Evolutionary conservation across 1,140 invertebrate species (phyloP).

Genomic region (Aphis gossypii): DNA sequence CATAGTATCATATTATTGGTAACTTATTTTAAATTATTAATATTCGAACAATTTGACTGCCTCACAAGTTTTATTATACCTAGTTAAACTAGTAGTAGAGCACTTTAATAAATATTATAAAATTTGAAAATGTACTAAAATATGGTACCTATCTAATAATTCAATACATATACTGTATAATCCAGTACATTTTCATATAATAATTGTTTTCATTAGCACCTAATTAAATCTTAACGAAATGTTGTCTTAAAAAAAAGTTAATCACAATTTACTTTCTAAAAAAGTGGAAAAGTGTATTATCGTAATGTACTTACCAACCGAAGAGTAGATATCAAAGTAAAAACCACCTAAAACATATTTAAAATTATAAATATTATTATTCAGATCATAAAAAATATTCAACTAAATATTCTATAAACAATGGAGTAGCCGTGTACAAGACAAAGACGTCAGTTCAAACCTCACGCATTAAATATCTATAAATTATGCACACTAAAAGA

Average conservation of each 20-base stretch:
- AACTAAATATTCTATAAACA: not conserved
- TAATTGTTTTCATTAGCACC: not conserved
- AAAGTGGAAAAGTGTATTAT: not conserved
- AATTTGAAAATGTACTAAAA: not conserved
- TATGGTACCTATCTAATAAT: not conserved
- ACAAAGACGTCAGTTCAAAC: not conserved
- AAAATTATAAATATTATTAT: conserved; percentile 35
- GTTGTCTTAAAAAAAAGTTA: not conserved
- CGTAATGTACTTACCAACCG: conserved; percentile 27
- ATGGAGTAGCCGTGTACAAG: not conserved
- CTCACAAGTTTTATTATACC: not conserved
- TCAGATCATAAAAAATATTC: not conserved
- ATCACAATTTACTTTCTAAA: not conserved
- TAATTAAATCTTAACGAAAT: not conserved
- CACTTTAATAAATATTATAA: not conserved
- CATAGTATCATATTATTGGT: not conserved
- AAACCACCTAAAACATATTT: conserved; percentile 44
- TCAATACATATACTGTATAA: not conserved
- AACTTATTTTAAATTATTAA: not conserved
- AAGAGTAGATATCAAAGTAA: conserved; percentile 35
- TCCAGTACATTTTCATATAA: not conserved
- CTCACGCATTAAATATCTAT: no score
- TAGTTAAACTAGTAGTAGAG: not conserved
- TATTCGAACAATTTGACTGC: not conserved
- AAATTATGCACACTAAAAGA: no score